Base-by-base conservation (phyloP, 2,797 vertebrate genomes). In the Poecilia wingei region DNA sequence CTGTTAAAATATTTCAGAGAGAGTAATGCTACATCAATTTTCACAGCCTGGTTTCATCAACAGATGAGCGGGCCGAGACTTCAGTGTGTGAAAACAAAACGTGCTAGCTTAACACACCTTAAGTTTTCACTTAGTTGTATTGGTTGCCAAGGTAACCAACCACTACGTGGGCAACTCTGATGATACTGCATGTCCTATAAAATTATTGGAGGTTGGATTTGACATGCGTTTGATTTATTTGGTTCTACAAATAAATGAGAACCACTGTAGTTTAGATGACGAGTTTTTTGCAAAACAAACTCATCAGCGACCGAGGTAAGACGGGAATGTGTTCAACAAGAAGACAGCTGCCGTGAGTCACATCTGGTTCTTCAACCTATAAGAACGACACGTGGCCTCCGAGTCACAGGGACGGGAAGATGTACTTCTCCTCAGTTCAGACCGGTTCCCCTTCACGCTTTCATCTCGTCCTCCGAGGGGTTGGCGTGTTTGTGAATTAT, bases 401-500 rank as follows among this genome's bases (percentile, higher is more conserved):
- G 7, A 68, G 36, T 79, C 1, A 43, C 76, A 16, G 43, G n/a
- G n/a, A 47, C 6, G n/a, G n/a, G 45, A 16, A 31, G 45, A 20
- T 68, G 36, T 6, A 61, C 20, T 49, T 61, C 46, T 61, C 39
- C 14, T n/a, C 4, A 28, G 59, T 4, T 45, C 18, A 22, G 59
- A 36, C 3, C 53, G 47, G 0, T 25, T 68, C 4, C 4, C 53
- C 45, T 22, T 75, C 2, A 36, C 2, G 73, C 6, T 80, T 22
- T 20, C 59, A 9, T 47, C n/a, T 4, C 3, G 22, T 28, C 72
- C 74, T n/a, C 47, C 28, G 36, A 77, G 68, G 14, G 59, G 78
- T 85, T 28, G 20, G 64, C 4, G 18, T 41, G 79, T 86, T 86
- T 74, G 81, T 68, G 64, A 68, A 89, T 81, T 84, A 86, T 33